Conservation (phyloP, 2,113 vertebrate genomes). For the Hymenochirus boettgeri region DNA sequence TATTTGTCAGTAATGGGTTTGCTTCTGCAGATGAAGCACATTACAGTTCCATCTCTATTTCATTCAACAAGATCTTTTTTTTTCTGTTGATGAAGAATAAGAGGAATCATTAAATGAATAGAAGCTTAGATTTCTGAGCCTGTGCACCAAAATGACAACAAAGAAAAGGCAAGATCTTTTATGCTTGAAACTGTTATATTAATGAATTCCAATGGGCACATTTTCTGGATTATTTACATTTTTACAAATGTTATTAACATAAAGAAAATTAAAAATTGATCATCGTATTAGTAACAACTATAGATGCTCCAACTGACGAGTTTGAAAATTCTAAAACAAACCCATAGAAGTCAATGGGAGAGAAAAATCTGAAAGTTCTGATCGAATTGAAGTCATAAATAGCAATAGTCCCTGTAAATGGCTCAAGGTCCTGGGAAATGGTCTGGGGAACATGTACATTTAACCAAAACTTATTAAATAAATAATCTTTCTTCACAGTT, state of each 20-base stretch:
- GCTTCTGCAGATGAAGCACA: slow-evolving; percentile 39
- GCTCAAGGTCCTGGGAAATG: too few relatives aligned
- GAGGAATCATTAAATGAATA: slow-evolving; percentile 24
- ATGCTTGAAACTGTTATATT: slow-evolving; percentile 23
- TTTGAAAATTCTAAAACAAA: too few relatives aligned
- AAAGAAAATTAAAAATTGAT: slow-evolving; percentile 4
- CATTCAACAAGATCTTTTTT: slow-evolving; percentile 7
- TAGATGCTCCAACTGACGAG: too few relatives aligned
- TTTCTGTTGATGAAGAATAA: not conserved
- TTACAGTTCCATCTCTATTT: slow-evolving; percentile 33
- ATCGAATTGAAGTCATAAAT: too few relatives aligned
- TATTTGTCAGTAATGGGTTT: slow-evolving; percentile 48
- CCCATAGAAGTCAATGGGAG: too few relatives aligned
- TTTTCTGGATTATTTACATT: slow-evolving; percentile 12
- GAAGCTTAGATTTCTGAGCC: slow-evolving; percentile 33
- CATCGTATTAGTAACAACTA: not conserved
- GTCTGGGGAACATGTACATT: too few relatives aligned
- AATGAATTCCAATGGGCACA: slow-evolving; percentile 13
- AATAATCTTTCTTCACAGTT: too few relatives aligned
- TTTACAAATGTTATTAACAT: slow-evolving; percentile 1
- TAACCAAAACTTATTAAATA: too few relatives aligned
- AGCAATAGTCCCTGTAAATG: too few relatives aligned
- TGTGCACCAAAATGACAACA: slow-evolving; percentile 26
- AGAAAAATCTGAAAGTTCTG: too few relatives aligned
- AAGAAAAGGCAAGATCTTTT: slow-evolving; percentile 32